phyloP scores from a whole-genome alignment of 64 coral and sea anemone genomes.

The Hydrozoanthus tunicans region DNA sequence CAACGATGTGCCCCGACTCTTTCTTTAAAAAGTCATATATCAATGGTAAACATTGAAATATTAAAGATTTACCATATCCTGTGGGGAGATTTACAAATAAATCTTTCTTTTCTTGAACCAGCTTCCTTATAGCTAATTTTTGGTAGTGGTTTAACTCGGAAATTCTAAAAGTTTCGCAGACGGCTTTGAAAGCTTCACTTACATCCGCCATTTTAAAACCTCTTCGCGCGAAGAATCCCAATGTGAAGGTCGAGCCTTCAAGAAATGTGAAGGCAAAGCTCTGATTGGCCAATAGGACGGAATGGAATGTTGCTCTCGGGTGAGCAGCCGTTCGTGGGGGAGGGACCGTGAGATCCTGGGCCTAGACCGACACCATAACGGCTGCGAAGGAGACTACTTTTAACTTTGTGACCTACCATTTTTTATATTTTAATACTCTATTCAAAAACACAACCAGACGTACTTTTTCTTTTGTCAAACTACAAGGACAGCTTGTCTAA shows the following conservation, averaged over 20 bases:
- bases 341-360: background rate
- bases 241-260: background rate
- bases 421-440: too few species aligned
- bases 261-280: background rate
- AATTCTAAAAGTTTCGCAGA: background rate
- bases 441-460: too few species aligned
- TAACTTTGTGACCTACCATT: too few species aligned
- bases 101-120: background rate
- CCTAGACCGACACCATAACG: background rate
- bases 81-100: constrained; percentile 14
- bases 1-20: constrained; percentile 8
- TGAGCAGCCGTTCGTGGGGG: background rate
- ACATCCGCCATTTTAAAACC: constrained; percentile 7
- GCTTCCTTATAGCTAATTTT: background rate
- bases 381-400: background rate
- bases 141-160: background rate
- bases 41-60: constrained; percentile 18
- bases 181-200: background rate
- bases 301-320: background rate
- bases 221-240: background rate
- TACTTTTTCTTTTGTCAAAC: too few species aligned
- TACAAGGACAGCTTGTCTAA: too few species aligned
- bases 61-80: constrained; percentile 42
- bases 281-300: background rate
- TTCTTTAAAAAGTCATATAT: constrained; percentile 6